Conservation (phyloP, 1,140 invertebrate species). For the silkworm (Bombyx mori) region DNA sequence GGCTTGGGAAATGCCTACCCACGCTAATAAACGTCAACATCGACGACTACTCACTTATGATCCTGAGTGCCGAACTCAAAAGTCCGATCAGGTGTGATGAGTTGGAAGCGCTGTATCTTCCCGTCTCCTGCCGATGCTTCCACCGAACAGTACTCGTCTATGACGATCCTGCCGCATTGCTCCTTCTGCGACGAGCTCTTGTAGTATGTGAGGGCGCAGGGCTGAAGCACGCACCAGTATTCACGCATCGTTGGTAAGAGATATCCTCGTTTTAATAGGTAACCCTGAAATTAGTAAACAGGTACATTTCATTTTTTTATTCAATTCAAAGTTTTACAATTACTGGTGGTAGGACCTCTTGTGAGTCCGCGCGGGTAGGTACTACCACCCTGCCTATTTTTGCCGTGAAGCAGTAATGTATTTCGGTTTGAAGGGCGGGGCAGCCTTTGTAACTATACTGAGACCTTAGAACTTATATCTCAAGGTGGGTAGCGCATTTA, state of each 20-base stretch:
- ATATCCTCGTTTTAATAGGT: slow-evolving; percentile 81
- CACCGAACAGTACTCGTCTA: slow-evolving; percentile 77
- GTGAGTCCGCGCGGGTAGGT: too few relatives aligned
- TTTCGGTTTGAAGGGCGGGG: too few relatives aligned
- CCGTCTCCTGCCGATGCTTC: slow-evolving; percentile 73
- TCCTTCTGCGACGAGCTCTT: slow-evolving; percentile 81
- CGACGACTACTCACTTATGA: slow-evolving; percentile 67
- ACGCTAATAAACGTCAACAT: too few relatives aligned
- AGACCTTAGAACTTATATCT: too few relatives aligned
- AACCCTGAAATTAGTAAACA: slow-evolving; percentile 68
- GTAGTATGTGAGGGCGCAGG: slow-evolving; percentile 81
- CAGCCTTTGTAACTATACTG: too few relatives aligned
- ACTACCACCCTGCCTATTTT: too few relatives aligned
- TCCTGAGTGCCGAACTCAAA: slow-evolving; percentile 80
- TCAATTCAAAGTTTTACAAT: too few relatives aligned
- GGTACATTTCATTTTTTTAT: not conserved
- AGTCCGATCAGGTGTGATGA: slow-evolving; percentile 77
- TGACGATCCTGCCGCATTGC: slow-evolving; percentile 76
- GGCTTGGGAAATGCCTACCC: too few relatives aligned
- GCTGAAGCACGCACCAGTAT: slow-evolving; percentile 85
- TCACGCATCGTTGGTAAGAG: slow-evolving; percentile 82
- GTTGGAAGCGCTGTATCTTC: slow-evolving; percentile 70
- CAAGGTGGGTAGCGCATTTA: too few relatives aligned
- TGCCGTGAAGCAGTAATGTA: too few relatives aligned
- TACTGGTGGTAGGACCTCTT: too few relatives aligned